Evolutionary conservation across 1,140 invertebrate genomes (phyloP), one percentile per base, ranked within the genome.

Genomic region (Eubasilissa regina): DNA sequence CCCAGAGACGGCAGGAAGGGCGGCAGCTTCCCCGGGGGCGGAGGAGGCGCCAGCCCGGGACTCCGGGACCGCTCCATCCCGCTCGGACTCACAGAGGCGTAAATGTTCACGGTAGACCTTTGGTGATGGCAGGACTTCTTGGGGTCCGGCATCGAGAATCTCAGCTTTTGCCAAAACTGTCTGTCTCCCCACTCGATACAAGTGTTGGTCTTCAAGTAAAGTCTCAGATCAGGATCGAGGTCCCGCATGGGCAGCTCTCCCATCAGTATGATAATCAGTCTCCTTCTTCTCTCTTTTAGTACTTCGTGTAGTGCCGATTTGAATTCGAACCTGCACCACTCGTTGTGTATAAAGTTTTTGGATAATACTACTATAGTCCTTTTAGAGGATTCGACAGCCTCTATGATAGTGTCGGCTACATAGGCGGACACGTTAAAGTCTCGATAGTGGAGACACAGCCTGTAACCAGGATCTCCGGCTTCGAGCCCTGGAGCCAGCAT

Each of bases 241-340:
- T 97, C 95, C 55, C 94, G 91, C 76, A 94, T 93, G 47, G 94
- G 94, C 72, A 97, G 89, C 81, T 97, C 96, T 9, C 96, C 96
- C 80, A 96, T 92, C 25, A 97, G 90, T 75, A 98, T 92, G 81
- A 97, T 93, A 80, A 98, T 95, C 79, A 97, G 91, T 85, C 94
- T 93, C 85, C 94, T 92, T 83, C 93, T 90, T 84, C 94, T 91
- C 85, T 95, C 94, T 88, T 96, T 96, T 66, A 98, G 92, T 74
- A 96, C 94, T 87, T 97, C 95, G 85, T 96, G 94, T n/a, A 98
- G 91, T 0, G 97, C 96, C 64, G 94, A 93, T 88, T 97, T 97
- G 86, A 98, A 97, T 88, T 98, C 97, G 85, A 97, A 97, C 73
- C 96, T 92, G 83, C 95, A 94, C 97, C 97, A 98, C 88, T 98